phyloP scores from a whole-genome alignment of 1,140 invertebrate genomes.

The Melitaea cinxia region DNA sequence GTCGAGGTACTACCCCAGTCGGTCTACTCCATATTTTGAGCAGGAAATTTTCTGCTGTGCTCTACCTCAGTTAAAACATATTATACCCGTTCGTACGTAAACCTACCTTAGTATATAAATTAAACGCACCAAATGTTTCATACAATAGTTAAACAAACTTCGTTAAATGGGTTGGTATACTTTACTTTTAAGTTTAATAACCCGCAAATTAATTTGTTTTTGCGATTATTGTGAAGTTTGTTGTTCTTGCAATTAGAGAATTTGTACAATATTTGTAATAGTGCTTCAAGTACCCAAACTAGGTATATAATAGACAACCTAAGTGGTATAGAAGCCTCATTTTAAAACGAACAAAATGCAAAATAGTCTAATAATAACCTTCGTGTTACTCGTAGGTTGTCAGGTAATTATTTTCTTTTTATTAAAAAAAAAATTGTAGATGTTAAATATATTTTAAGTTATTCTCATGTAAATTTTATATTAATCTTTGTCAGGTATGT shows the following conservation, averaged over 20 bases:
- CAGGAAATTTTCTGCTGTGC: too few species aligned
- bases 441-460: neutral
- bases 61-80: too few species aligned
- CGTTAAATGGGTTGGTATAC: too few species aligned
- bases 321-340: neutral
- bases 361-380: neutral
- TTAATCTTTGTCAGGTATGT: neutral
- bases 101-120: too few species aligned
- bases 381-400: neutral
- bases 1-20: too few species aligned
- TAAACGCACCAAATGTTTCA: too few species aligned
- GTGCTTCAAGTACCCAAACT: constrained; percentile 1
- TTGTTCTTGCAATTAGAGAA: neutral
- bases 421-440: neutral
- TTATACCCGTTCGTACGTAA: too few species aligned
- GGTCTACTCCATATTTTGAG: too few species aligned
- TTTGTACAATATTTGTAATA: neutral
- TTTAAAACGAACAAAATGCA: neutral
- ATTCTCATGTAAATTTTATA: neutral
- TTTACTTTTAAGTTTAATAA: constrained; percentile 13
- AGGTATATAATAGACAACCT: neutral
- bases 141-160: too few species aligned
- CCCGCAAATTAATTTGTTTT: constrained; percentile 6
- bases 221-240: neutral
- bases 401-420: neutral